A percentile compares a stretch with the other conserved stretches of the same genome.
Evolutionary conservation across 23 tunicate genomes (phyloP).

Genomic region (Diplosoma virens): DNA sequence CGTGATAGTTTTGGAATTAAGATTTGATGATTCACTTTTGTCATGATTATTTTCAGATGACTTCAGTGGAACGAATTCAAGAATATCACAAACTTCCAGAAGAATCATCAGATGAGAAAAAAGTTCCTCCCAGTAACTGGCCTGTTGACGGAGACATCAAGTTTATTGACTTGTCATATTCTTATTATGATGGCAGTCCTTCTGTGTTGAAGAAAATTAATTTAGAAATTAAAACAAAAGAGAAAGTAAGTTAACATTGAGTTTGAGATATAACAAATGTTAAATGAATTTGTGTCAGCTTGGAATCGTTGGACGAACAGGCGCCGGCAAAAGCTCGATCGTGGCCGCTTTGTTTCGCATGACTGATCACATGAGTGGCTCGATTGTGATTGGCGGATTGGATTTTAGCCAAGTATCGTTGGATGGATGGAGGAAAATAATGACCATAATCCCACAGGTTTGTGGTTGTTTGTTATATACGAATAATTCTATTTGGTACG

Average conservation of each 20-base stretch:
- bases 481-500: too few relatives aligned
- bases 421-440: slow-evolving; percentile 31
- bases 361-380: slow-evolving; percentile 38
- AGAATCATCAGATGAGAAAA: slow-evolving; percentile 28
- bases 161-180: slow-evolving; percentile 46
- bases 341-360: slow-evolving; percentile 66
- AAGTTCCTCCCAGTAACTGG: slow-evolving; percentile 55
- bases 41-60: slow-evolving; percentile 66
- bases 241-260: slow-evolving; percentile 45
- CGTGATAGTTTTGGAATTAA: too few relatives aligned
- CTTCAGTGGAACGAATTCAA: slow-evolving; percentile 88
- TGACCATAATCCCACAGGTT: slow-evolving; percentile 77
- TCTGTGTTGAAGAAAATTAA: slow-evolving; percentile 40
- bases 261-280: neutral
- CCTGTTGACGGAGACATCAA: slow-evolving; percentile 51
- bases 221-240: slow-evolving; percentile 44
- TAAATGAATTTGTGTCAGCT: slow-evolving; percentile 28
- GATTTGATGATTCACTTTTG: too few relatives aligned
- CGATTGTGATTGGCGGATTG: slow-evolving; percentile 60
- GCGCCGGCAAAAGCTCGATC: slow-evolving; percentile 88
- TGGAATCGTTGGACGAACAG: slow-evolving; percentile 87
- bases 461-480: too few relatives aligned
- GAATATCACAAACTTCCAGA: slow-evolving; percentile 67
- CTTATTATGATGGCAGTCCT: slow-evolving; percentile 72
- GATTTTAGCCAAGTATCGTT: slow-evolving; percentile 30